Evolutionary conservation across 2,888 invertebrate species (phyloP), one percentile per base, ranked within the genome.

Genomic region (Drosophila dives): DNA sequence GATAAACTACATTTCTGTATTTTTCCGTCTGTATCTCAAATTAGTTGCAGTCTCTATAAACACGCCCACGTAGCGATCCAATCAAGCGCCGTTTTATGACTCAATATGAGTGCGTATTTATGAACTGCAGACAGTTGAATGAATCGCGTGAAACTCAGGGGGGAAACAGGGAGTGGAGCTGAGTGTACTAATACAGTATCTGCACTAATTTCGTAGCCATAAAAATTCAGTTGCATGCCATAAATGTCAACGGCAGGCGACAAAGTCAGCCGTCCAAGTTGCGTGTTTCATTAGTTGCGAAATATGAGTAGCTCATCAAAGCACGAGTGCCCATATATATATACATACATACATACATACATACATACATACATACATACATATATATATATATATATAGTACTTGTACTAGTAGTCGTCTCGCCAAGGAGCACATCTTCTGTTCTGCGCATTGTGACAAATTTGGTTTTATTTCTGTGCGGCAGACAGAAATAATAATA

Each of bases 171-270:
- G 51, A 63, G 34, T 29, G 12, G 29, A 29, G 58, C 23, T 23
- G 64, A 68, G 51, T 61, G 51, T 40, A 64, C 81, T 64, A 72
- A 65, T 62, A 85, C 75, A 83, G 75, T 75, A 74, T 80, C 86
- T 74, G 77, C 71, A 88, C 90, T 86, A 89, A 86, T 89, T 86
- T 90, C 67, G 81, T 54, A 67, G 88, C 83, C 45, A 86, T 86
- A 88, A 88, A 86, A 86, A 88, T 89, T 89, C 88, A 80, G 90
- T 83, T 88, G 83, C 69, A 80, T 71, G 90, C 83, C 77, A 83
- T 90, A 86, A 86, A 88, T 77, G 90, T 85, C 86, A 87, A 62
- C 77, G 86, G 42, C 72, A 65, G 72, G 68, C 67, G 55, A 81
- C 83, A 72, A 56, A 80, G 86, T 76, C 70, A 48, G 51, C 64